Evolutionary conservation across 2,113 vertebrate genomes (phyloP), one percentile per base, ranked within the genome.

Genomic region (Phaetusa simplex): DNA sequence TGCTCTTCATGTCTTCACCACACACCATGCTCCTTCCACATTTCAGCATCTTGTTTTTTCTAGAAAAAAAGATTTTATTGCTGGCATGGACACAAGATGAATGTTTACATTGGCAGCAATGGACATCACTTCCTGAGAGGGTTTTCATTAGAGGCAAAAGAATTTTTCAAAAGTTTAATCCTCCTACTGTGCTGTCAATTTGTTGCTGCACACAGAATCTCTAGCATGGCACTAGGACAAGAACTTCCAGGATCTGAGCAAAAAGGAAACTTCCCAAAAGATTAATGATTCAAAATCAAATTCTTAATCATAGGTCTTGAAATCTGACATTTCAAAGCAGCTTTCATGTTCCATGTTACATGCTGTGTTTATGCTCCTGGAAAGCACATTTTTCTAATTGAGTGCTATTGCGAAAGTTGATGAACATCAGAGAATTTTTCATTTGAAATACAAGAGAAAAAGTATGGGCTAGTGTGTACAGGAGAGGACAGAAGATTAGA

Each of bases 101-200:
- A 70, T 92, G 52, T 77, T 97, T 95, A 84, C 70, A 58, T 58
- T 91, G 92, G 90, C 86, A 88, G 49, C 24, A 84, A 73, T 8
- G 27, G 56, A 64, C 14, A 53, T 82, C 42, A 64, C 53, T 90
- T 95, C 78, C 61, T 88, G 82, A 93, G 62, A 95, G 62, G 32
- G 17, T 78, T 95, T 93, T 70, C 67, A 86, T 47, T 70, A 80
- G 53, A 94, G 71, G 24, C 47, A 80, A 93, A 93, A 87, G 58
- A 26, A 61, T 82, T 89, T 95, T 93, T 94, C n/a, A 32, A 58
- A 94, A 91, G 6, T 70, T 73, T 72, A 90, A 86, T 87, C 42
- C n/a, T 76, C 73, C 56, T n/a, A 42, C 45, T 24, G n/a, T 40
- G 32, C 56, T 6, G 3, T 70, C 56, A 85, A 6, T 59, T 85